Percentiles rank a stretch among this genome's conserved stretches.
Evolutionary conservation across 2,113 vertebrate genomes (phyloP).

Genomic region (Channa maculata): DNA sequence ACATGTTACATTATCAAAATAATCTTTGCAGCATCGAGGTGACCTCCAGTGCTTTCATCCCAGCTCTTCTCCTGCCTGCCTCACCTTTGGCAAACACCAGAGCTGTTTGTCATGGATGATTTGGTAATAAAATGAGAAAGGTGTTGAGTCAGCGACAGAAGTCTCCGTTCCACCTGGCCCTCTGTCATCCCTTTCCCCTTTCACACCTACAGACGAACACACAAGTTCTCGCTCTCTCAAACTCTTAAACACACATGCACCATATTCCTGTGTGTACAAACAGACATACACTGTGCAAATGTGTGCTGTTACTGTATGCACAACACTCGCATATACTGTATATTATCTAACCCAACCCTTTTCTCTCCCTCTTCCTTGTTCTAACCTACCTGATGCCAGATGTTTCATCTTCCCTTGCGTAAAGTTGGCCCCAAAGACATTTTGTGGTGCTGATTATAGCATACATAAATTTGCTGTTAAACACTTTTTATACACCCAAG

Average conservation of each 20-base stretch:
- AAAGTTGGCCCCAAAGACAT: constrained; percentile 65
- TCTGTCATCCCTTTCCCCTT: constrained; percentile 70
- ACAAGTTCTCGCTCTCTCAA: background rate
- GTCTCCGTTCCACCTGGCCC: constrained; percentile 73
- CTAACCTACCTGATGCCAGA: constrained; percentile 62
- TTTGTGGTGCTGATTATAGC: constrained; percentile 67
- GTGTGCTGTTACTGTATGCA: constrained; percentile 3
- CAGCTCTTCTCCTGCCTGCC: constrained; percentile 61
- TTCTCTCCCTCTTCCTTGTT: constrained; percentile 23
- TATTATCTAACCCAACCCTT: constrained; percentile 25
- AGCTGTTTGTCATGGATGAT: constrained; percentile 84
- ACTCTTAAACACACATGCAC: constrained; percentile 21
- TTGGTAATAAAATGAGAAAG: constrained; percentile 84
- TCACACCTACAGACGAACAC: constrained; percentile 41
- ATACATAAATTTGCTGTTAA: constrained; percentile 63
- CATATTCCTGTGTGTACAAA: background rate
- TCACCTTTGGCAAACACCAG: constrained; percentile 75
- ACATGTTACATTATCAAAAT: constrained; percentile 72
- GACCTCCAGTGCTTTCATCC: constrained; percentile 66
- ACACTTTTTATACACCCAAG: constrained; percentile 46
- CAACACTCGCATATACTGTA: background rate
- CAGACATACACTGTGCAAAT: background rate
- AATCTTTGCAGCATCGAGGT: constrained; percentile 67
- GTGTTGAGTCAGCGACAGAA: constrained; percentile 78
- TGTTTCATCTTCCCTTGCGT: constrained; percentile 64